A percentile compares a stretch with the other conserved stretches of the same genome.
These are phyloP conservation scores for Rhinolophus ferrumequinum DNA, from an alignment of 2,113 vertebrate genomes.

Conservation along the genomic window DNA sequence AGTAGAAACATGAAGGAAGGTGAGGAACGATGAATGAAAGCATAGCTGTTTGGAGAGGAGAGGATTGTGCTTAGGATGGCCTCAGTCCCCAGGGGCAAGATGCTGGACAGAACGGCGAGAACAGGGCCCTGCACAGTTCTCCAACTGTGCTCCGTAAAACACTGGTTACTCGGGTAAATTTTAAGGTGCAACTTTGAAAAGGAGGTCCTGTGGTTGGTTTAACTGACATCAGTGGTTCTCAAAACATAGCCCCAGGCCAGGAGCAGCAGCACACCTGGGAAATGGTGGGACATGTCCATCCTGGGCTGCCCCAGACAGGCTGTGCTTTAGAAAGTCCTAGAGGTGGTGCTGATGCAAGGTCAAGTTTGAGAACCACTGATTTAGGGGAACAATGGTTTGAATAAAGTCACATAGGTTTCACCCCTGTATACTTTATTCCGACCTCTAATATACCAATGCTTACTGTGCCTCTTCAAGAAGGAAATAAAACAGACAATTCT, in stretches of 20 bases:
- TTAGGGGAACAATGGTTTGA: neutral
- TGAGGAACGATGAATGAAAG: neutral
- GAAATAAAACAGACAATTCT: neutral
- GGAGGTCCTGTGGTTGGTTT: neutral
- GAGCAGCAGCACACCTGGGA: neutral
- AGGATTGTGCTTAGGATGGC: neutral
- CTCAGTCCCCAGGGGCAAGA: no score
- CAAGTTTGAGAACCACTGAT: neutral
- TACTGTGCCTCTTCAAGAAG: neutral
- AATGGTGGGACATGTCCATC: neutral
- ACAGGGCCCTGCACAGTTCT: neutral
- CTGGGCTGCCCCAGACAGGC: neutral
- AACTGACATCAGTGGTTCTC: neutral
- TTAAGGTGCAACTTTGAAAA: neutral
- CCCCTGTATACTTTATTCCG: neutral
- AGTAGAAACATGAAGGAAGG: neutral
- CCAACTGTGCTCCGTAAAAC: neutral
- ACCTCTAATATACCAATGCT: neutral
- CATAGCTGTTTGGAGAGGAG: neutral
- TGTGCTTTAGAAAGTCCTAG: neutral
- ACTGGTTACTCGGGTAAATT: neutral
- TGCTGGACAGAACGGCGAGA: accelerated
- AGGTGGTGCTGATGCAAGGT: no score
- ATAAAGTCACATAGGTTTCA: neutral
- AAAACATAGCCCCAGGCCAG: neutral